These are phyloP conservation scores for Vollenhovia emeryi DNA, from an alignment of 1,140 invertebrate genomes.

Conservation along the genomic window DNA sequence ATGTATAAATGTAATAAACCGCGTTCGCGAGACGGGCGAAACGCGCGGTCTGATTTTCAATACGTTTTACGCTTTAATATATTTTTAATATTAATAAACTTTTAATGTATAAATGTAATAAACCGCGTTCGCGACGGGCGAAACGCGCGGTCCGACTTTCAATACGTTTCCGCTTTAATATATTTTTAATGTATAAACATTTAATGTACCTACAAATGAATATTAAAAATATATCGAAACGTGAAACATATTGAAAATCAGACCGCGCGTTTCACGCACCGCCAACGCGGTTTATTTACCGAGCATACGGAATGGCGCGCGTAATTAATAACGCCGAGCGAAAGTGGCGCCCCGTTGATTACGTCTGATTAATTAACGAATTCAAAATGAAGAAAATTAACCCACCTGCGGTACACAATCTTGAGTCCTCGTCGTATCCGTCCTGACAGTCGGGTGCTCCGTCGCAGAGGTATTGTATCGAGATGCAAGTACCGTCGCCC, in stretches of 20 bases:
- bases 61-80: background rate
- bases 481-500: constrained; percentile 95
- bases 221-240: too few species aligned
- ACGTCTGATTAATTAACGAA: background rate
- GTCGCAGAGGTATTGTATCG: constrained; percentile 97
- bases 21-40: background rate
- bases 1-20: too few species aligned
- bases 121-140: too few species aligned
- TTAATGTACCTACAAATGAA: too few species aligned
- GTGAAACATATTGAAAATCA: background rate
- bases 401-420: constrained; percentile 96
- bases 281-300: background rate
- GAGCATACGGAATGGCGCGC: background rate
- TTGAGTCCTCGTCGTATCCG: constrained; percentile 95
- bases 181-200: too few species aligned
- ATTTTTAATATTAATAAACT: too few species aligned
- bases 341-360: background rate
- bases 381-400: background rate
- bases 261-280: background rate
- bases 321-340: background rate
- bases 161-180: too few species aligned
- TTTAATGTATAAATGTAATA: too few species aligned
- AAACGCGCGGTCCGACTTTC: too few species aligned
- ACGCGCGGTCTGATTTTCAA: background rate
- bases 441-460: constrained; percentile 97